These are phyloP conservation scores for Scotopteryx bipunctaria DNA, from an alignment of 2,888 invertebrate species.

Conservation along the genomic window DNA sequence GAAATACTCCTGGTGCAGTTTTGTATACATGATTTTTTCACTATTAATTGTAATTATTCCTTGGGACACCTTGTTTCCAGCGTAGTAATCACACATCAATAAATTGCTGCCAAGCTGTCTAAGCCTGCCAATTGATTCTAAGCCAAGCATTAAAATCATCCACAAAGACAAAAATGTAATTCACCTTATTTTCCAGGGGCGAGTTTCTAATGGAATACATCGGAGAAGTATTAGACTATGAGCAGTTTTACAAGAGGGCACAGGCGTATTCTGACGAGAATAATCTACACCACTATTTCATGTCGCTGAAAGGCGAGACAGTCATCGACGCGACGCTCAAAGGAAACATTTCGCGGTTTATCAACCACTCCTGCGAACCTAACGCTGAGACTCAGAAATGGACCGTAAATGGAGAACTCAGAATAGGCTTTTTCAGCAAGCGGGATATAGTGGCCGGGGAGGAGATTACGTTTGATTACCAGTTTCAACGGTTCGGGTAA, in stretches of 20 bases:
- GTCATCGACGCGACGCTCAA: slow-evolving; percentile 97
- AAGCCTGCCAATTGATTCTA: too few species aligned
- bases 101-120: too few species aligned
- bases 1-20: too few species aligned
- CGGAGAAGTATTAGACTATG: slow-evolving; percentile 96
- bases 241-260: slow-evolving; percentile 94
- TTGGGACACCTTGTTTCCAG: too few species aligned
- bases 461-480: slow-evolving; percentile 99
- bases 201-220: slow-evolving; percentile 99
- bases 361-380: slow-evolving; percentile 99
- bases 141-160: background rate
- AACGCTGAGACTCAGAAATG: slow-evolving; percentile 99
- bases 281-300: slow-evolving; percentile 97
- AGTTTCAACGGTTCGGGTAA: slow-evolving; percentile 98
- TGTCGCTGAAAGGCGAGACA: slow-evolving; percentile 95
- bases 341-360: slow-evolving; percentile 98
- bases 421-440: slow-evolving; percentile 98
- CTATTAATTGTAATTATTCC: too few species aligned
- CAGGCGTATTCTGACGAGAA: slow-evolving; percentile 95
- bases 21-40: too few species aligned
- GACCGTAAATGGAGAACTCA: slow-evolving; percentile 95
- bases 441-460: slow-evolving; percentile 92
- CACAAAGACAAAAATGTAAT: background rate
- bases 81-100: background rate
- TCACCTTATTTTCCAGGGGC: slow-evolving; percentile 84